Evolutionary conservation across 2,797 vertebrate genomes (phyloP), one percentile per base, ranked within the genome.

Genomic region (Xiphorhynchus erythropygius): DNA sequence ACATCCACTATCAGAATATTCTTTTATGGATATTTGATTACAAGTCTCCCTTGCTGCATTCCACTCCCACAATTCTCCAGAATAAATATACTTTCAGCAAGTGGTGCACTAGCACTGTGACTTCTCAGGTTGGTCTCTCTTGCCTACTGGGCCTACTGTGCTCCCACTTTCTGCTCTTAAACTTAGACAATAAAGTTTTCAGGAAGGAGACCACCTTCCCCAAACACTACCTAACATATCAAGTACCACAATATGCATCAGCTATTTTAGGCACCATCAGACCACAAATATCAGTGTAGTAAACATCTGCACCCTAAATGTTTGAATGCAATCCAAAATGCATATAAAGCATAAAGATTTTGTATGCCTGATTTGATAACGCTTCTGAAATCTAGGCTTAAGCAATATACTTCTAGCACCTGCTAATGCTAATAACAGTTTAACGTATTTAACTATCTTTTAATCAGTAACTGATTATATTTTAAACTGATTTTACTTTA

Each of bases 401-500:
- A 62, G 28, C 27, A 81, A 67, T 8, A 22, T 5, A 55, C 8
- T 25, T 79, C 9, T 37, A 69, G 28, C 13, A 84, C 9, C 27
- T 81, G 25, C 11, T 52, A 57, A 79, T 9, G 10, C 14, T 64
- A 8, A 8, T 47, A 84, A 78, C 11, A 73, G 39, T 44, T 52
- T 87, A 47, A 75, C 17, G 49, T 13, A 21, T 39, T 80, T 37
- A 64, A 47, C 25, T 84, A 6, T 2, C 37, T 83, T 87, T 50
- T 39, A 83, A 87, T 79, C 57, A 65, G 67, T 46, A 84, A 27
- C 5, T 67, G 35, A 41, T 35, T 64, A 15, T 25, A 60, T 55
- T 94, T 90, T 46, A 60, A 81, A 93, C 4, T 39, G 19, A 32
- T 65, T 87, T 68, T 68, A 68, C 49, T 64, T 87, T 27, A 82